Evolutionary conservation across 2,888 invertebrate species (phyloP).

Genomic region (Allophyes oxyacanthae): DNA sequence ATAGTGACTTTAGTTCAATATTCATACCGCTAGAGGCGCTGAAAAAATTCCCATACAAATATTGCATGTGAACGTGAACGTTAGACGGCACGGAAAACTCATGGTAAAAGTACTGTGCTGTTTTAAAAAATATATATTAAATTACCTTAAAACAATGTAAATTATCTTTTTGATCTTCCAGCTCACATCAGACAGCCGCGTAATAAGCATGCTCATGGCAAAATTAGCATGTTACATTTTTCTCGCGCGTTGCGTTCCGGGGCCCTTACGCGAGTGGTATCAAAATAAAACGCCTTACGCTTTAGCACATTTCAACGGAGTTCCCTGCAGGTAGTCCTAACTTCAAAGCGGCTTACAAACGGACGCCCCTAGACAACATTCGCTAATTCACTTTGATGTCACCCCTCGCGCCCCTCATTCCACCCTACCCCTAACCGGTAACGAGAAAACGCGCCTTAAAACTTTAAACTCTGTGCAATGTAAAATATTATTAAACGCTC

Average conservation of each 20-base stretch:
- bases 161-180: constrained; percentile 41
- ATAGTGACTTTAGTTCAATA: too few relatives aligned
- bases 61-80: too few relatives aligned
- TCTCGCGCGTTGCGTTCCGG: constrained; percentile 40
- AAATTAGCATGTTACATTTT: constrained; percentile 53
- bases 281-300: constrained; percentile 77
- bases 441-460: constrained; percentile 86
- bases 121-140: too few relatives aligned
- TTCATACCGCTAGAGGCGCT: too few relatives aligned
- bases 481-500: constrained; percentile 81
- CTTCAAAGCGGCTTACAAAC: constrained; percentile 88
- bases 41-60: too few relatives aligned
- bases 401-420: constrained; percentile 69
- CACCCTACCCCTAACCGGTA: constrained; percentile 65
- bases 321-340: constrained; percentile 80
- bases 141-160: constrained; percentile 12
- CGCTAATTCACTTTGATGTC: constrained; percentile 89
- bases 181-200: constrained; percentile 41
- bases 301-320: constrained; percentile 77
- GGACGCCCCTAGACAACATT: constrained; percentile 88
- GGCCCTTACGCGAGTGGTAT: constrained; percentile 62
- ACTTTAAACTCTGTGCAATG: constrained; percentile 79
- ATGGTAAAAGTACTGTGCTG: too few relatives aligned
- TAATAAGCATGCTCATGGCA: constrained; percentile 46
- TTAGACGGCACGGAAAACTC: too few relatives aligned